These are phyloP conservation scores for Ibidorhyncha struthersii DNA, from an alignment of 2,113 vertebrate genomes.

Conservation along the genomic window DNA sequence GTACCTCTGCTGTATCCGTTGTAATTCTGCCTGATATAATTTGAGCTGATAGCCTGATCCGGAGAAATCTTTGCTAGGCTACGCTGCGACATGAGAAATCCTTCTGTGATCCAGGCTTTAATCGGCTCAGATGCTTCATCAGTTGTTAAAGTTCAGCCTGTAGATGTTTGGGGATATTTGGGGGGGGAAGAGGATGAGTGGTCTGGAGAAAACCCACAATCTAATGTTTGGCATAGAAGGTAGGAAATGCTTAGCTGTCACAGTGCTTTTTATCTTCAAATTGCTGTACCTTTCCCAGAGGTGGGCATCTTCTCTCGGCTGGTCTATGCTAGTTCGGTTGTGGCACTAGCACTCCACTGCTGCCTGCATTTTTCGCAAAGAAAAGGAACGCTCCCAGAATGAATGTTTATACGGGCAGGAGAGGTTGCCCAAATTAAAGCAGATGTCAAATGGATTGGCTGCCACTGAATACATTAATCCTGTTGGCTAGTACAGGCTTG, in stretches of 20 bases:
- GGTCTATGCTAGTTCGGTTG: rapidly evolving
- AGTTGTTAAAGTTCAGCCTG: neutral
- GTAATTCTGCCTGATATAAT: neutral
- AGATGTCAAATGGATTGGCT: neutral
- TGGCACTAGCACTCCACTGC: rapidly evolving
- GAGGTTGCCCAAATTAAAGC: neutral
- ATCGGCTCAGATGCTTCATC: neutral
- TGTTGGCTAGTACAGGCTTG: rapidly evolving
- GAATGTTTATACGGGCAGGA: rapidly evolving
- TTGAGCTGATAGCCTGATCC: neutral
- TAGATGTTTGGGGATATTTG: neutral
- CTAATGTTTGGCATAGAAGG: neutral
- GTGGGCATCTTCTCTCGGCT: neutral
- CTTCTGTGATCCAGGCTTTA: neutral
- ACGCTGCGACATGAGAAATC: neutral
- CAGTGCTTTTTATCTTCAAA: neutral
- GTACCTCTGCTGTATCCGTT: rapidly evolving
- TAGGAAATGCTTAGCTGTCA: neutral
- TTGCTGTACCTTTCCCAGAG: too few species aligned
- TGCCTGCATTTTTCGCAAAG: neutral
- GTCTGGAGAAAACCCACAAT: neutral
- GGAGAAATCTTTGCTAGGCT: neutral
- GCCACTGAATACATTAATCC: neutral
- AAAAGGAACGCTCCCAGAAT: rapidly evolving
- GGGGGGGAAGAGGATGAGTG: too few species aligned